Conservation (phyloP, 2,888 invertebrate species). For the Allygus modestus region DNA sequence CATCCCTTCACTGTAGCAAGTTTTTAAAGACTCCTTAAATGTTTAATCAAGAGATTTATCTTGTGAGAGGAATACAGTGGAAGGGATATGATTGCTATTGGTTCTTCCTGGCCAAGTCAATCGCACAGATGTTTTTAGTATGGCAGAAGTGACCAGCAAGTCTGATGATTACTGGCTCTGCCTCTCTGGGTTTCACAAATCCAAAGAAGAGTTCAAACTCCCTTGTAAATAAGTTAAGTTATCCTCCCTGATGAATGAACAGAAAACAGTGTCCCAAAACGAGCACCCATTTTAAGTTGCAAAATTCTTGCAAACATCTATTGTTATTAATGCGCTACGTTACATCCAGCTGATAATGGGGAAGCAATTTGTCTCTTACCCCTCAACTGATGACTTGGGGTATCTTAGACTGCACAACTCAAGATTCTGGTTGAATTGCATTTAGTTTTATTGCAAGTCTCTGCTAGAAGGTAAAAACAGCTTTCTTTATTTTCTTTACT, state of each 20-base stretch:
- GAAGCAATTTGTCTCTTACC: slow-evolving; percentile 72
- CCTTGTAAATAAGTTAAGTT: slow-evolving; percentile 71
- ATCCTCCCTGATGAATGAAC: slow-evolving; percentile 72
- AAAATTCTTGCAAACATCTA: slow-evolving; percentile 71
- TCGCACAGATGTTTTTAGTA: slow-evolving; percentile 64
- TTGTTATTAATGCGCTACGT: slow-evolving; percentile 71
- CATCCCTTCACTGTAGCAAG: slow-evolving; percentile 69
- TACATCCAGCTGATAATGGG: slow-evolving; percentile 72
- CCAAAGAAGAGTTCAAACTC: slow-evolving; percentile 72
- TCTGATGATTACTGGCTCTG: slow-evolving; percentile 68
- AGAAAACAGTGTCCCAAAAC: slow-evolving; percentile 69
- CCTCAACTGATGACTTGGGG: slow-evolving; percentile 70
- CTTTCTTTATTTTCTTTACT: slow-evolving; percentile 52
- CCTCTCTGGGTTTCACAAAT: slow-evolving; percentile 68
- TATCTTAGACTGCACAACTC: slow-evolving; percentile 72
- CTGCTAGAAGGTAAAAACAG: slow-evolving; percentile 62
- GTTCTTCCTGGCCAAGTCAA: slow-evolving; percentile 62
- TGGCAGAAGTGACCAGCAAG: slow-evolving; percentile 66
- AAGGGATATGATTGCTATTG: slow-evolving; percentile 63
- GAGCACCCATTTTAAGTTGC: slow-evolving; percentile 71
- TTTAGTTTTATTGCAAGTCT: slow-evolving; percentile 66
- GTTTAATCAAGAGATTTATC: slow-evolving; percentile 61
- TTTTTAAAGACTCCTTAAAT: slow-evolving; percentile 64
- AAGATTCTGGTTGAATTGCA: slow-evolving; percentile 67
- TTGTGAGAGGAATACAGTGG: slow-evolving; percentile 63